Evolutionary conservation across 1,140 invertebrate species (phyloP).

Genomic region (Olivierus martensii): DNA sequence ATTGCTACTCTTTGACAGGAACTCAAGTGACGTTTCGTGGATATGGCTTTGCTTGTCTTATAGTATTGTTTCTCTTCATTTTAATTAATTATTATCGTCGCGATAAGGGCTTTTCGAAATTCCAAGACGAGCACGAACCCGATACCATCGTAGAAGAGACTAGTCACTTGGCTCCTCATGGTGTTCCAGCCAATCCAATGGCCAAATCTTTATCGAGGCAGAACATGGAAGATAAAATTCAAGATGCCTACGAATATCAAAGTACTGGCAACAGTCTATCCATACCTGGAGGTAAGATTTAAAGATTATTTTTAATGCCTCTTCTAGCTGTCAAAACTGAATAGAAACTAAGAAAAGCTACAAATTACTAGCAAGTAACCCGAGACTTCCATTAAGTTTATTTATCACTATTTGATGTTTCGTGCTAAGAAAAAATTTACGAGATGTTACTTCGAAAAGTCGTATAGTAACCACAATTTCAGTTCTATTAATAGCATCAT

Average conservation of each 20-base stretch:
- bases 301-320: no score
- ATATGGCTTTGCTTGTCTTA: constrained; percentile 72
- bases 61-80: constrained; percentile 67
- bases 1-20: constrained; percentile 39
- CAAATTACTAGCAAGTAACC: no score
- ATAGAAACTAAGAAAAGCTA: no score
- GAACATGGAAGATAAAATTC: constrained; percentile 17
- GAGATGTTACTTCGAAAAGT: no score
- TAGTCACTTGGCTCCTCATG: constrained; percentile 79
- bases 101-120: constrained; percentile 54
- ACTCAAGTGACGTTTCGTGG: constrained; percentile 75
- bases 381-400: no score
- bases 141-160: constrained; percentile 60
- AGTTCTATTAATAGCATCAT: no score
- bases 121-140: constrained; percentile 58
- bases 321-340: no score
- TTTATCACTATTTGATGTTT: no score
- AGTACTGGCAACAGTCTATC: no score
- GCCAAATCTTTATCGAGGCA: constrained; percentile 72
- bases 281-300: no score
- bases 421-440: no score
- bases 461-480: no score
- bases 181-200: constrained; percentile 84
- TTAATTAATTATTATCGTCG: constrained; percentile 80
- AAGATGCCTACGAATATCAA: not conserved